These are phyloP conservation scores for Sciaenops ocellatus DNA, from an alignment of 2,797 vertebrate species.

Conservation along the genomic window DNA sequence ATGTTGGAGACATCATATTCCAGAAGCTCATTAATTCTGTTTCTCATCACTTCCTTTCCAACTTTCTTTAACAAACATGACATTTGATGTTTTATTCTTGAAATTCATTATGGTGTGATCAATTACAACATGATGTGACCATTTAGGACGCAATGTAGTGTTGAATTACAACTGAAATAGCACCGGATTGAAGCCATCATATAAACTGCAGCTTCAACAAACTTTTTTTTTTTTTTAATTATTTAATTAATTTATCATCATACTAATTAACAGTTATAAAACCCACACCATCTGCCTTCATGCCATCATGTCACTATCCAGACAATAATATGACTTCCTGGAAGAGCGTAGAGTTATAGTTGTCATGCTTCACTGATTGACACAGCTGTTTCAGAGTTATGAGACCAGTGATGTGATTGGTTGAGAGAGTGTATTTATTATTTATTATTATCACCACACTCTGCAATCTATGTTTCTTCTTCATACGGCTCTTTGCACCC, in stretches of 20 bases:
- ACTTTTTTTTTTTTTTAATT: neutral
- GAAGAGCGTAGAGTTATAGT: neutral
- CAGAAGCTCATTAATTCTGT: slow-evolving; percentile 7
- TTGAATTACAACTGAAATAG: neutral
- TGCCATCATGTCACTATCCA: neutral
- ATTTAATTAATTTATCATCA: neutral
- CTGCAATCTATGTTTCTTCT: neutral
- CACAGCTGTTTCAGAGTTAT: slow-evolving; percentile 8
- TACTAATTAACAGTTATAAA: slow-evolving; percentile 4
- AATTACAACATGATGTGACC: neutral
- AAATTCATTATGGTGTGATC: neutral
- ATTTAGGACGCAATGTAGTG: slow-evolving; percentile 14
- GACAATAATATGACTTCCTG: slow-evolving; percentile 8
- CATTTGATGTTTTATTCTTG: slow-evolving; percentile 1
- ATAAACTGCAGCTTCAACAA: neutral
- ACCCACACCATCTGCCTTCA: neutral
- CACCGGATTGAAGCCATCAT: neutral
- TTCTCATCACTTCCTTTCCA: neutral
- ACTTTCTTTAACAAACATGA: neutral
- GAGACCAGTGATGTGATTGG: neutral
- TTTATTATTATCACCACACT: neutral
- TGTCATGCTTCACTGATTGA: neutral
- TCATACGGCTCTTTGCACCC: neutral
- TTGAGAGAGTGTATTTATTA: neutral
- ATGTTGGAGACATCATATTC: neutral